These are phyloP conservation scores for Caerostris extrusa DNA, from an alignment of 1,140 invertebrate species.

Conservation along the genomic window DNA sequence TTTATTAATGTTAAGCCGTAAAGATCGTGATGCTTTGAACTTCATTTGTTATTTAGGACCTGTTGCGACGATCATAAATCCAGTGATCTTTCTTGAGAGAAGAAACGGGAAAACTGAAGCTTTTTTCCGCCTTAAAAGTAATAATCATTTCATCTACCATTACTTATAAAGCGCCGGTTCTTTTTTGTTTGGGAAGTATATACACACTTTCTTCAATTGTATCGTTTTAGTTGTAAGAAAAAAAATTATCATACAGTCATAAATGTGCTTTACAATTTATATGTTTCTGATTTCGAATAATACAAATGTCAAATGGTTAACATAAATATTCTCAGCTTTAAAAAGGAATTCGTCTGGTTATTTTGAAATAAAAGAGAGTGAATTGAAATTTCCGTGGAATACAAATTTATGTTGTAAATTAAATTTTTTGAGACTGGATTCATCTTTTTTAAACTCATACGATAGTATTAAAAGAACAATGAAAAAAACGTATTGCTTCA, in stretches of 20 bases:
- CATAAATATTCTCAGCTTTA: neutral
- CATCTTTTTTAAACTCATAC: neutral
- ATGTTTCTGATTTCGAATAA: neutral
- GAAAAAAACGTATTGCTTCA: neutral
- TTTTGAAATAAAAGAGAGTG: neutral
- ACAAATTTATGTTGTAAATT: conserved; percentile 8
- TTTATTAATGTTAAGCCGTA: neutral
- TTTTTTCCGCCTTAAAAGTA: neutral
- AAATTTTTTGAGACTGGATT: neutral
- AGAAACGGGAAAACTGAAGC: neutral
- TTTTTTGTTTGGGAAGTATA: too few relatives aligned
- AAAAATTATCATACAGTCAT: neutral
- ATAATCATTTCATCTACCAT: neutral
- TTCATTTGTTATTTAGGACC: neutral
- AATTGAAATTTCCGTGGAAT: neutral
- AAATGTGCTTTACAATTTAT: neutral
- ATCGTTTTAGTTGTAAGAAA: neutral
- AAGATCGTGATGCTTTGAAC: neutral
- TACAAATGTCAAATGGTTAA: conserved; percentile 1
- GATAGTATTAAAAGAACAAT: neutral
- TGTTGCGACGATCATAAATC: neutral
- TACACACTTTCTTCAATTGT: too few relatives aligned
- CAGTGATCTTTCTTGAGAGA: neutral
- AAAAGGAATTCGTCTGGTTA: neutral
- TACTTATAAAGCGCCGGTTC: neutral